Evolutionary conservation across 2,797 vertebrate species (phyloP).

Genomic region (Sebastes baramenuke): DNA sequence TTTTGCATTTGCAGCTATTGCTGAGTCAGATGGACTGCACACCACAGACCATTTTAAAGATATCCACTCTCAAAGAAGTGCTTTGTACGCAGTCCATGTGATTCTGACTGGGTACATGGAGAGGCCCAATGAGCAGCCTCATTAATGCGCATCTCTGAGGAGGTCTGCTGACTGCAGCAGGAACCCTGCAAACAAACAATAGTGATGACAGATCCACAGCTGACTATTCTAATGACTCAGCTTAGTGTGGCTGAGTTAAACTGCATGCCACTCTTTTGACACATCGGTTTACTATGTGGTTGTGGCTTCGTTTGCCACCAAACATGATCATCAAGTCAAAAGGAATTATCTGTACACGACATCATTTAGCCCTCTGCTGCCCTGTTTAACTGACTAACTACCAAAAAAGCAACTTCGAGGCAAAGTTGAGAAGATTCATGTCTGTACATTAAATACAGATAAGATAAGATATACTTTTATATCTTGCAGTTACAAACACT

Average conservation of each 20-base stretch:
- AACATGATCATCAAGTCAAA: slow-evolving; percentile 1
- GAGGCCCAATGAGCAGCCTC: slow-evolving; percentile 27
- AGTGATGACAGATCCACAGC: slow-evolving; percentile 58
- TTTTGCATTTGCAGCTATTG: slow-evolving; percentile 49
- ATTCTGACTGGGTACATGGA: slow-evolving; percentile 38
- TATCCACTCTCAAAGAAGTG: slow-evolving; percentile 35
- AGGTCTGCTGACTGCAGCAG: slow-evolving; percentile 71
- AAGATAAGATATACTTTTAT: too few species aligned
- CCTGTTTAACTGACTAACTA: neutral
- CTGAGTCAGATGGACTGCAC: slow-evolving; percentile 61
- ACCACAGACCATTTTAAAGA: slow-evolving; percentile 58
- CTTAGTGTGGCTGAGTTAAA: slow-evolving; percentile 15
- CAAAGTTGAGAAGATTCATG: neutral
- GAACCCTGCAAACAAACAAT: slow-evolving; percentile 61
- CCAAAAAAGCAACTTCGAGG: neutral
- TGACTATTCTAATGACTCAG: slow-evolving; percentile 54
- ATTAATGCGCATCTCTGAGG: slow-evolving; percentile 50
- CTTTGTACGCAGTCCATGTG: slow-evolving; percentile 52
- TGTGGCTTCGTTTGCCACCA: slow-evolving; percentile 8
- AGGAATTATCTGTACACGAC: neutral
- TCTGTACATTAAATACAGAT: neutral
- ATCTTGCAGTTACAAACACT: too few species aligned
- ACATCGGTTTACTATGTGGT: slow-evolving; percentile 9
- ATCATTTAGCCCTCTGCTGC: neutral
- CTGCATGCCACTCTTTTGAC: slow-evolving; percentile 30